A percentile compares a stretch with the other conserved stretches of the same genome.
Evolutionary conservation across 2,888 invertebrate genomes (phyloP).

Genomic region (Hylaea fasciaria): DNA sequence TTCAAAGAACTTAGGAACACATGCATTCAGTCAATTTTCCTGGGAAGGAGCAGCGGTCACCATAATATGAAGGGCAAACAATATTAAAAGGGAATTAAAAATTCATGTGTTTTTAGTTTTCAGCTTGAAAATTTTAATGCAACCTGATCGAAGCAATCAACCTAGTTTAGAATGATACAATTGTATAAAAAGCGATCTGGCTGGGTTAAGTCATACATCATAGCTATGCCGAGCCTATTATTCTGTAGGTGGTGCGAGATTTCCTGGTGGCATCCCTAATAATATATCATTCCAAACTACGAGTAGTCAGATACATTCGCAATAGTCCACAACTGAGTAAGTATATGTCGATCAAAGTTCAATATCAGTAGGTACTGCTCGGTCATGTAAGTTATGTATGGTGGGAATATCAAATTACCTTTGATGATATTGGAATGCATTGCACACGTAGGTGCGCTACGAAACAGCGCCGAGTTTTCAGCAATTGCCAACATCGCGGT

Average conservation of each 20-base stretch:
- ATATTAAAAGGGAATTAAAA: no score
- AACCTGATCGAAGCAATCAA: no score
- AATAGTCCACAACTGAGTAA: not conserved
- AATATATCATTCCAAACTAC: not conserved
- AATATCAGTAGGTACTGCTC: slow-evolving; percentile 1
- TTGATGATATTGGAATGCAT: slow-evolving; percentile 18
- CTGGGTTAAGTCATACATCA: not conserved
- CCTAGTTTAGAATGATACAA: no score
- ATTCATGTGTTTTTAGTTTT: no score
- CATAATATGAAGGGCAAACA: no score
- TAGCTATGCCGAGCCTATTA: not conserved
- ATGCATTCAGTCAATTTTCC: not conserved
- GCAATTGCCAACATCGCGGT: slow-evolving; percentile 12
- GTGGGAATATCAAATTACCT: slow-evolving; percentile 17
- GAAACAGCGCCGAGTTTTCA: slow-evolving; percentile 24
- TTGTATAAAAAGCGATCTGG: no score
- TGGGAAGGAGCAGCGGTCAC: no score
- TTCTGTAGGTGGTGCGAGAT: no score
- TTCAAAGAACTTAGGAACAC: not conserved
- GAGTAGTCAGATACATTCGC: no score
- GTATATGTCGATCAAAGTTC: slow-evolving; percentile 12
- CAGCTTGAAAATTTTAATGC: no score
- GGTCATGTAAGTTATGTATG: slow-evolving; percentile 13
- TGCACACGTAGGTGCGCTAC: slow-evolving; percentile 13
- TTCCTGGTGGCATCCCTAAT: no score